Conservation (phyloP, 2,797 vertebrate species). For the Coregonus ussuriensis region DNA sequence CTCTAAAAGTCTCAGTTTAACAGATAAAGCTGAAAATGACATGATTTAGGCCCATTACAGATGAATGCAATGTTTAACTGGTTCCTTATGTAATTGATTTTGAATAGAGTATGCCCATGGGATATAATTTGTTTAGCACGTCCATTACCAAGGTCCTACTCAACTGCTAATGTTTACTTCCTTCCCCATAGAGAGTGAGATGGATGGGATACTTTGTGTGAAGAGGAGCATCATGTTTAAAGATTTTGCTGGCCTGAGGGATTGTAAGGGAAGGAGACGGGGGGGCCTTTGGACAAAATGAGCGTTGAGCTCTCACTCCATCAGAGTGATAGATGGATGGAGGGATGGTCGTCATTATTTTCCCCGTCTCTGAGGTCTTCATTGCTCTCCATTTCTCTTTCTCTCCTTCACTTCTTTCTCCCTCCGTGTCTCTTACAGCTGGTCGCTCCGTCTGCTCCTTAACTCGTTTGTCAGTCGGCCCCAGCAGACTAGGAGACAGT, state of each 20-base stretch:
- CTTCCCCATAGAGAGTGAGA: constrained; percentile 24
- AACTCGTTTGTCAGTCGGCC: not conserved
- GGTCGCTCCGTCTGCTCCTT: not conserved
- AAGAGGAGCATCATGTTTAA: constrained; percentile 39
- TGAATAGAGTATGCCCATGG: too few species aligned
- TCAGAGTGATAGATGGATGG: constrained; percentile 43
- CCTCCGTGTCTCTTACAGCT: not conserved
- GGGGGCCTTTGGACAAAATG: constrained; percentile 34
- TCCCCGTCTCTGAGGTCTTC: constrained; percentile 38
- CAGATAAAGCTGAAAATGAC: too few species aligned
- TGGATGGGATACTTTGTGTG: constrained; percentile 44
- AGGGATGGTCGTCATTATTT: constrained; percentile 45
- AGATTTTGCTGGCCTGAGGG: constrained; percentile 20
- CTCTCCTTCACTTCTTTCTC: not conserved
- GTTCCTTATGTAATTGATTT: too few species aligned
- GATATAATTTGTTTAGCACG: too few species aligned
- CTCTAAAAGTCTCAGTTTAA: too few species aligned
- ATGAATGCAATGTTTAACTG: too few species aligned
- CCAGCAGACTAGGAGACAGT: constrained; percentile 1
- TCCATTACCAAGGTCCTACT: too few species aligned
- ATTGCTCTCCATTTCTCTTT: constrained; percentile 24
- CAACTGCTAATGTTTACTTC: not conserved
- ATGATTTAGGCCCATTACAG: too few species aligned
- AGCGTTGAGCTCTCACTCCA: constrained; percentile 42
- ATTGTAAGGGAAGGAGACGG: constrained; percentile 32